These are phyloP conservation scores for Corvus hawaiiensis DNA, from an alignment of 2,113 vertebrate species.

Conservation along the genomic window DNA sequence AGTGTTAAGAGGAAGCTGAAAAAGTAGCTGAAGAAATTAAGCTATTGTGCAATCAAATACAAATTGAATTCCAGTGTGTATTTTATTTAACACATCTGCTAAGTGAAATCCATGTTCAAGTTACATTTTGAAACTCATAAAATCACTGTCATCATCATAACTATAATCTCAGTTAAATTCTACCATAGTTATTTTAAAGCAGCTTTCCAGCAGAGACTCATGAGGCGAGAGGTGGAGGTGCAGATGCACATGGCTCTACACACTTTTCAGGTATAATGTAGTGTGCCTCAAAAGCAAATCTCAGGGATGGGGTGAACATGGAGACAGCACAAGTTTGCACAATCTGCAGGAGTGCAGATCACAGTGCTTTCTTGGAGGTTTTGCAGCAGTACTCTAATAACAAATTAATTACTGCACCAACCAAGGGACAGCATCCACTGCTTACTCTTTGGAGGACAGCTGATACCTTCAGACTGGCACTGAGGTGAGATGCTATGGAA, in stretches of 20 bases:
- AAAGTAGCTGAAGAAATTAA: conserved; percentile 35
- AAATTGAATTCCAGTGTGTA: neutral
- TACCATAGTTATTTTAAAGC: neutral
- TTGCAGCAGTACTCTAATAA: neutral
- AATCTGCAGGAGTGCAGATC: neutral
- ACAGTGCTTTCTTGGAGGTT: neutral
- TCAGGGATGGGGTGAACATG: neutral
- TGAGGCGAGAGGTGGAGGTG: neutral
- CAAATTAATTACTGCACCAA: neutral
- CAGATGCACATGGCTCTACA: neutral
- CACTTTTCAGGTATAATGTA: neutral
- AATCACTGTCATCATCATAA: neutral
- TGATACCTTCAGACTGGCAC: neutral
- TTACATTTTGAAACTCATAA: neutral
- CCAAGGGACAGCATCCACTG: neutral
- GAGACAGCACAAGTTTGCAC: neutral
- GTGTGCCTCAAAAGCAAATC: neutral
- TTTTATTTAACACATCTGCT: neutral
- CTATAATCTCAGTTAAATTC: neutral
- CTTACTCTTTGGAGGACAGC: rapidly evolving
- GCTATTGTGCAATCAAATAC: neutral
- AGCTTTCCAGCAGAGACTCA: neutral
- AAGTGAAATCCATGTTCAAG: neutral
- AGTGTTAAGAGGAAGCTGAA: conserved; percentile 20
- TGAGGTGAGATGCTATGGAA: neutral